phyloP scores from a whole-genome alignment of 30 jellyfish, hydroid and myxozoan species.

The Turritopsis dohrnii region DNA sequence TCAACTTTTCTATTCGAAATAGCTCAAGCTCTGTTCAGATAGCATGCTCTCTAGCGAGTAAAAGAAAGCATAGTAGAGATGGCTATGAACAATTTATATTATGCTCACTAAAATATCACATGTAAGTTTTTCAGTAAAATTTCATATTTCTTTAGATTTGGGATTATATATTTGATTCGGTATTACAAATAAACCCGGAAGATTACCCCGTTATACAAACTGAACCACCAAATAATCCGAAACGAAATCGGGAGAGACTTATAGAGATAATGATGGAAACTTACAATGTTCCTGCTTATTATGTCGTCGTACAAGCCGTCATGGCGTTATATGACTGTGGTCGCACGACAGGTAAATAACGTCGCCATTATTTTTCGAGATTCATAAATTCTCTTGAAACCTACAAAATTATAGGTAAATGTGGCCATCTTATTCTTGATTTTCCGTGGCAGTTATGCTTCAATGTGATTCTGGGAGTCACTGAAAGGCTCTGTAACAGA shows the following conservation, averaged over 20 bases:
- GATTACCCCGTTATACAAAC: constrained; percentile 82
- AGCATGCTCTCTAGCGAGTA: too few relatives aligned
- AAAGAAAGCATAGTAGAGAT: too few relatives aligned
- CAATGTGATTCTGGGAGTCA: too few relatives aligned
- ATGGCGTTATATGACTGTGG: constrained; percentile 74
- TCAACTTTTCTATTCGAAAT: too few relatives aligned
- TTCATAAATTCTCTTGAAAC: too few relatives aligned
- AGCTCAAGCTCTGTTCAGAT: too few relatives aligned
- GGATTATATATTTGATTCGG: constrained; percentile 51
- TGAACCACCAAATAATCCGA: constrained; percentile 74
- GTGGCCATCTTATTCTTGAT: too few relatives aligned
- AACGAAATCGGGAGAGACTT: constrained; percentile 75
- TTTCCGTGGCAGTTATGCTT: too few relatives aligned
- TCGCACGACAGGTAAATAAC: constrained; percentile 79
- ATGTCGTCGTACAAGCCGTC: constrained; percentile 78
- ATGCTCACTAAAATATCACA: neutral
- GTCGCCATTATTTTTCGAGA: too few relatives aligned
- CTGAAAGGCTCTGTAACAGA: too few relatives aligned
- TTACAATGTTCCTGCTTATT: constrained; percentile 74
- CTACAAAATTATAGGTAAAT: too few relatives aligned
- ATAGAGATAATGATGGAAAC: constrained; percentile 88
- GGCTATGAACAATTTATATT: too few relatives aligned
- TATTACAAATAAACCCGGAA: constrained; percentile 53
- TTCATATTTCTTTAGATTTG: constrained; percentile 41
- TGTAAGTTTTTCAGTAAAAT: neutral